Evolutionary conservation across 2,888 invertebrate species (phyloP).

Genomic region (Zelleria hepariella): DNA sequence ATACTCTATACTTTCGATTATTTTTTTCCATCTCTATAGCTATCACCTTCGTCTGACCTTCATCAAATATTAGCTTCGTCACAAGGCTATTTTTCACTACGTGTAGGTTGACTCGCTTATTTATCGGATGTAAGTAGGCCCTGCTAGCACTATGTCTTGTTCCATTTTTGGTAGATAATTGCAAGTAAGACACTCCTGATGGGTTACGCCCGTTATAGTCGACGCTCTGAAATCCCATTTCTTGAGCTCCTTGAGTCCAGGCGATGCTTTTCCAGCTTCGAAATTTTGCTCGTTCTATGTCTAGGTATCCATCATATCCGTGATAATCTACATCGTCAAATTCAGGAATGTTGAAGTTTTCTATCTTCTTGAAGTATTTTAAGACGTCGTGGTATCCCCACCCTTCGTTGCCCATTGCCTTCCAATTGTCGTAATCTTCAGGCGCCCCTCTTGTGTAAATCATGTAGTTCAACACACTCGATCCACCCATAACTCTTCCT

Average conservation of each 20-base stretch:
- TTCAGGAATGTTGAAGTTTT: slow-evolving; percentile 75
- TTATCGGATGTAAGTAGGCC: slow-evolving; percentile 76
- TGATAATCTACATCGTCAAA: slow-evolving; percentile 68
- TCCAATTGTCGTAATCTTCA: slow-evolving; percentile 84
- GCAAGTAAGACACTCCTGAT: slow-evolving; percentile 74
- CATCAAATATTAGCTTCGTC: slow-evolving; percentile 71
- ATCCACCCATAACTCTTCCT: slow-evolving; percentile 88
- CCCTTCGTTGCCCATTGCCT: slow-evolving; percentile 76
- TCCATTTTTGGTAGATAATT: slow-evolving; percentile 76
- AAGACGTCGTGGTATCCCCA: slow-evolving; percentile 82
- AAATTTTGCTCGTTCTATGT: slow-evolving; percentile 67
- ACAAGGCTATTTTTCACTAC: slow-evolving; percentile 74
- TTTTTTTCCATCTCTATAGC: slow-evolving; percentile 74
- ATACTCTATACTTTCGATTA: slow-evolving; percentile 61
- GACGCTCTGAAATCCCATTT: slow-evolving; percentile 72
- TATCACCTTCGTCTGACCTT: slow-evolving; percentile 64
- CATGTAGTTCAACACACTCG: slow-evolving; percentile 86
- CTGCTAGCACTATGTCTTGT: slow-evolving; percentile 77
- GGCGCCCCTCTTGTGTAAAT: slow-evolving; percentile 81
- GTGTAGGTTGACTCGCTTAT: slow-evolving; percentile 73
- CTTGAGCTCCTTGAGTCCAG: slow-evolving; percentile 74
- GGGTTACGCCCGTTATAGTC: slow-evolving; percentile 76
- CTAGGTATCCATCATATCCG: slow-evolving; percentile 68
- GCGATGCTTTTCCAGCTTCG: slow-evolving; percentile 63
- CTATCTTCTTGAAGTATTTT: slow-evolving; percentile 84